These are phyloP conservation scores for Drosophila melanica DNA, from an alignment of 1,140 invertebrate species.

Conservation along the genomic window DNA sequence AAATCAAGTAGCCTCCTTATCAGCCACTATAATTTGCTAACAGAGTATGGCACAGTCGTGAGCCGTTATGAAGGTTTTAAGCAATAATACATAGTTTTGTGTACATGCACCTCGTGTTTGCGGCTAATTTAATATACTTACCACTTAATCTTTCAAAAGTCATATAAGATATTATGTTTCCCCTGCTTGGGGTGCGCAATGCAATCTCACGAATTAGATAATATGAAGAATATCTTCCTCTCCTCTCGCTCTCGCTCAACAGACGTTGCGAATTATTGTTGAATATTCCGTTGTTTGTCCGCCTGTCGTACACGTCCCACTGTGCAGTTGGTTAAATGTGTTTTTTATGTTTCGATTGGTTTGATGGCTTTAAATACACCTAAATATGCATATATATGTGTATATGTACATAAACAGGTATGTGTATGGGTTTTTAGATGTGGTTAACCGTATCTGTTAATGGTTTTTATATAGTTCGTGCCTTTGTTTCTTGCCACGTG, in stretches of 20 bases:
- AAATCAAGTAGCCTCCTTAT: no score
- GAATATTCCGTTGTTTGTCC: no score
- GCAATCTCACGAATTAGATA: conserved; percentile 73
- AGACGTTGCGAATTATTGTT: conserved; percentile 32
- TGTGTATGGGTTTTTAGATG: neutral
- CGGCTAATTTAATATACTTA: conserved; percentile 57
- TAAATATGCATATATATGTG: conserved; percentile 1
- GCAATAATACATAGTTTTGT: no score
- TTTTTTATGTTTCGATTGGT: conserved; percentile 8
- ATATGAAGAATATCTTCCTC: conserved; percentile 37
- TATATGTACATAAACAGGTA: conserved; percentile 10
- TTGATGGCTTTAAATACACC: neutral
- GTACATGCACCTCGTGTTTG: conserved; percentile 10
- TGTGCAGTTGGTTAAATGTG: no score
- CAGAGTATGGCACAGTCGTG: no score
- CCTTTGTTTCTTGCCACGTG: conserved; percentile 47
- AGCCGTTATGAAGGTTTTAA: no score
- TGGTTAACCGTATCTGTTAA: conserved; percentile 24
- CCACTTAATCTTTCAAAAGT: conserved; percentile 84
- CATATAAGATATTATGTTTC: conserved; percentile 84
- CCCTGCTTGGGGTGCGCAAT: conserved; percentile 81
- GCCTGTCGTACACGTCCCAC: no score
- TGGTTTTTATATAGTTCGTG: neutral
- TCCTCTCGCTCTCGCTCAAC: conserved; percentile 22
- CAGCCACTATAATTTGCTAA: no score